These are phyloP conservation scores for Malurus alboscapulatus DNA, from an alignment of 2,113 vertebrate genomes.

Conservation along the genomic window DNA sequence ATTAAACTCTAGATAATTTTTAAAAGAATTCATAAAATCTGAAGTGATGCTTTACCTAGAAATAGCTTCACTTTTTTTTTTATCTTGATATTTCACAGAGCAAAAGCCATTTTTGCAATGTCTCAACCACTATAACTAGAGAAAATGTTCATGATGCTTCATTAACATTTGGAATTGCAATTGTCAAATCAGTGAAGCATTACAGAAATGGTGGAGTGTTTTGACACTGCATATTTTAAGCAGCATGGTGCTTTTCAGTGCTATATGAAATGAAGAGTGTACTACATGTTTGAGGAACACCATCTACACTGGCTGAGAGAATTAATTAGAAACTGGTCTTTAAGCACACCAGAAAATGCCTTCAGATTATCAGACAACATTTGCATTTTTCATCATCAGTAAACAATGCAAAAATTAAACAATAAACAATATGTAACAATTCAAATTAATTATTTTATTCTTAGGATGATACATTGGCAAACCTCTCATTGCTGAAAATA, in stretches of 20 bases:
- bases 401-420: neutral
- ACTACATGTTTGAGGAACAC: neutral
- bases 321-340: neutral
- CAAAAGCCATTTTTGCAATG: neutral
- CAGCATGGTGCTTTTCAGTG: neutral
- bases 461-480: neutral
- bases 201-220: slow-evolving; percentile 34
- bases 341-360: neutral
- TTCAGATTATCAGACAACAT: neutral
- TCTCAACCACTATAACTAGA: neutral
- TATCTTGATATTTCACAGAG: neutral
- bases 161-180: slow-evolving; percentile 25
- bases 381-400: neutral
- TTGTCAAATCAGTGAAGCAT: slow-evolving; percentile 19
- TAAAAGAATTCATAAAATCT: neutral
- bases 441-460: neutral
- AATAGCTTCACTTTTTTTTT: neutral
- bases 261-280: neutral
- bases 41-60: neutral
- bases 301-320: neutral
- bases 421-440: neutral
- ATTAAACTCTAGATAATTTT: neutral
- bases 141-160: slow-evolving; percentile 24
- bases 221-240: slow-evolving; percentile 7
- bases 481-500: neutral